Percentiles rank a stretch among this genome's conserved stretches.
Conservation (phyloP, 2,797 vertebrate species). For the Morelia viridis region DNA sequence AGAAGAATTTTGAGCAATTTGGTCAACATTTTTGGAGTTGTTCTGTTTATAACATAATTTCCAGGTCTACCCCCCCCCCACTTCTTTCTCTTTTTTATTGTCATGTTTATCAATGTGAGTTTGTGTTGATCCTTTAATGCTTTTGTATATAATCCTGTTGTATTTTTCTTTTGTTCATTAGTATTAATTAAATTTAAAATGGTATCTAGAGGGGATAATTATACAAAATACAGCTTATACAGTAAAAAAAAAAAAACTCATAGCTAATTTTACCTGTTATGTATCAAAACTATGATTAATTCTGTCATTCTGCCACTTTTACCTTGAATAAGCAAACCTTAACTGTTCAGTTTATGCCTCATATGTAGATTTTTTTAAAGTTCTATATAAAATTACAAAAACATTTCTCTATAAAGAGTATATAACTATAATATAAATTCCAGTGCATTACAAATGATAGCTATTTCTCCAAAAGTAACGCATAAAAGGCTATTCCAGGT, state of each 20-base stretch:
- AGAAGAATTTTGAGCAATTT: not conserved
- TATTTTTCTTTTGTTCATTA: not conserved
- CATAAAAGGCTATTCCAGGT: not conserved
- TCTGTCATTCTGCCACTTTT: not conserved
- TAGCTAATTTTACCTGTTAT: not conserved
- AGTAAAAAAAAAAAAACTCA: not conserved
- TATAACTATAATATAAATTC: constrained; percentile 1
- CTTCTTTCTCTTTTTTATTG: not conserved
- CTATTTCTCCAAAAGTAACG: not conserved
- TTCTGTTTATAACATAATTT: not conserved
- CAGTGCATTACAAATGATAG: not conserved
- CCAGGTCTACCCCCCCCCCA: not conserved
- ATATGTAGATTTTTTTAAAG: not conserved
- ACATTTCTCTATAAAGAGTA: not conserved
- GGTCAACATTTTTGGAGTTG: not conserved
- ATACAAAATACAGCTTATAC: not conserved
- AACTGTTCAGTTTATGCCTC: not conserved
- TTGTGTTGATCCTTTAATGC: not conserved
- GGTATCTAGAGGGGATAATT: not conserved
- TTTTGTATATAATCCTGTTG: not conserved
- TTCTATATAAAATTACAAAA: constrained; percentile 1
- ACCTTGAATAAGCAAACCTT: not conserved
- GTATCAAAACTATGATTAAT: not conserved
- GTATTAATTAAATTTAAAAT: not conserved
- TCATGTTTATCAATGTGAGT: not conserved